Conservation (phyloP, 2,113 vertebrate genomes). For the Atrichornis clamosus region DNA sequence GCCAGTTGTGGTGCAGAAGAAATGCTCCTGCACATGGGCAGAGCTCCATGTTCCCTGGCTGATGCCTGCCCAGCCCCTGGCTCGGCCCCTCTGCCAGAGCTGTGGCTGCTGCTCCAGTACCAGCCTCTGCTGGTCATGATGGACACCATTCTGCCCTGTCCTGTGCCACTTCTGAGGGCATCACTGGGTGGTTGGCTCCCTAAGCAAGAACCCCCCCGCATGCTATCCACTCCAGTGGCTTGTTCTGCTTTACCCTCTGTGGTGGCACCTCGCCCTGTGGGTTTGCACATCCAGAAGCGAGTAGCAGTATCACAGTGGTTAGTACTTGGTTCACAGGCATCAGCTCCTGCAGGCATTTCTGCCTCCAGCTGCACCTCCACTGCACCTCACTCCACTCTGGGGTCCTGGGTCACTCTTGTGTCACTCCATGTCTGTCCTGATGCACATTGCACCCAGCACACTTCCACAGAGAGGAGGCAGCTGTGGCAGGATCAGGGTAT, state of each 20-base stretch:
- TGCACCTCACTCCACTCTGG: not conserved
- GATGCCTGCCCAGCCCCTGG: not conserved
- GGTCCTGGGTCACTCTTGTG: fast-evolving
- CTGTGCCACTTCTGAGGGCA: not conserved
- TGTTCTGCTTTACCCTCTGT: not conserved
- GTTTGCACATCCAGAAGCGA: not conserved
- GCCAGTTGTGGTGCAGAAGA: not conserved
- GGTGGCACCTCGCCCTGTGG: fast-evolving
- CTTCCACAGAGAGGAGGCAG: not conserved
- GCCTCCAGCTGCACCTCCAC: not conserved
- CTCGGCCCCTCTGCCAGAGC: not conserved
- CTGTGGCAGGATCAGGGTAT: not conserved
- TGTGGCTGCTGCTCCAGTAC: not conserved
- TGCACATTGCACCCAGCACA: fast-evolving
- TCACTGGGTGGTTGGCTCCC: not conserved
- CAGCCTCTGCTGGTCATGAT: not conserved
- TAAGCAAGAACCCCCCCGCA: not conserved
- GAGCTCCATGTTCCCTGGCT: not conserved
- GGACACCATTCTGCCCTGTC: not conserved
- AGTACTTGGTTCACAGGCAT: not conserved
- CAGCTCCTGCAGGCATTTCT: not conserved
- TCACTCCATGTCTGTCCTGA: not conserved
- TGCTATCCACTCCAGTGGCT: not conserved
- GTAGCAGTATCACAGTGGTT: not conserved
- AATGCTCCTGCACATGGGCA: not conserved